Percentiles rank a stretch among this genome's conserved stretches.
These are phyloP conservation scores for Dione vanillae DNA, from an alignment of 2,888 invertebrate genomes.

Conservation along the genomic window DNA sequence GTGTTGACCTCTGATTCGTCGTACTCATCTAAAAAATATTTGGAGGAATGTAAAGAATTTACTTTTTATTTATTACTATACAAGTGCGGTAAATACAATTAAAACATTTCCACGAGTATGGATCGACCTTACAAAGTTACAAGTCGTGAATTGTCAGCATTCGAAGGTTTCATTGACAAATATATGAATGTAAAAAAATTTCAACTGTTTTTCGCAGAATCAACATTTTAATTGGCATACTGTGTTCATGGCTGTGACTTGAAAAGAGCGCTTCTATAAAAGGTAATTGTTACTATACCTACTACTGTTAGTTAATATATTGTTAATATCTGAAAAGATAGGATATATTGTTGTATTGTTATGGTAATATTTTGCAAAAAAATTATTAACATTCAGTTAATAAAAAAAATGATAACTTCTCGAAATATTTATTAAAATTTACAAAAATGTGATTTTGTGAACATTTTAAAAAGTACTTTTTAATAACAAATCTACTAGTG, in stretches of 20 bases:
- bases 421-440: no score
- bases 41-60: no score
- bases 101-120: no score
- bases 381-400: no score
- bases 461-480: no score
- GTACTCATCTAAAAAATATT: conserved; percentile 10
- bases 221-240: conserved; percentile 8
- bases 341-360: no score
- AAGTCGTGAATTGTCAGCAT: neutral
- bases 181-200: neutral
- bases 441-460: no score
- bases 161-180: neutral
- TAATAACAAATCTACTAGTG: neutral
- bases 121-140: neutral
- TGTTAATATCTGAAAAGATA: no score
- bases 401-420: neutral
- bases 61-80: no score
- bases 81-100: no score
- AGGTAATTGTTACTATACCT: conserved; percentile 8
- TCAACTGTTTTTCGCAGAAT: neutral
- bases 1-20: neutral
- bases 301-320: no score
- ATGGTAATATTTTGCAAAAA: no score
- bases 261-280: neutral
- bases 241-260: conserved; percentile 2